Percentiles rank a stretch among this genome's conserved stretches.
Evolutionary conservation across 2,888 invertebrate genomes (phyloP).

Genomic region (Drosophila imparisetae): DNA sequence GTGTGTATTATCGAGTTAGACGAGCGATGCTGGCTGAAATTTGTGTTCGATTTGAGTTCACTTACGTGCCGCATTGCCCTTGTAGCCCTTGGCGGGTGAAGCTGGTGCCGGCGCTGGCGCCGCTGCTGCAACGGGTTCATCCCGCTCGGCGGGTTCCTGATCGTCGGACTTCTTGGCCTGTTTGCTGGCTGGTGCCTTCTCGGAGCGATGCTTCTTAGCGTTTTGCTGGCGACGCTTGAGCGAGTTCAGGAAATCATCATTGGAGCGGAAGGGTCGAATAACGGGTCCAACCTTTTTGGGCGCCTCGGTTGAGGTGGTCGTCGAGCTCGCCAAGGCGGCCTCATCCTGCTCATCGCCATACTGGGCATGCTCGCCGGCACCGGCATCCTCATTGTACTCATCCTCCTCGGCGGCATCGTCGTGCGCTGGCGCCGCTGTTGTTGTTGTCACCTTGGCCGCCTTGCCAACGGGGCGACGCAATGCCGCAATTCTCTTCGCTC

Average conservation of each 20-base stretch:
- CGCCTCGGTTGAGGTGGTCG: slow-evolving; percentile 88
- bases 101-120: slow-evolving; percentile 76
- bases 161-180: slow-evolving; percentile 67
- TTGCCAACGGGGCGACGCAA: slow-evolving; percentile 80
- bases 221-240: slow-evolving; percentile 90
- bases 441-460: slow-evolving; percentile 77
- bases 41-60: slow-evolving; percentile 14
- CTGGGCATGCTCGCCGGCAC: slow-evolving; percentile 84
- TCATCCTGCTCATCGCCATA: slow-evolving; percentile 86
- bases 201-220: slow-evolving; percentile 87
- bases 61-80: slow-evolving; percentile 81
- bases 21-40: not conserved
- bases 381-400: slow-evolving; percentile 84
- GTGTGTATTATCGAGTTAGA: not conserved
- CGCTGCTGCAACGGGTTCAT: slow-evolving; percentile 64
- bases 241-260: slow-evolving; percentile 90
- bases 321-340: slow-evolving; percentile 77
- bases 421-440: slow-evolving; percentile 75
- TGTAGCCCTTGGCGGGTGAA: slow-evolving; percentile 77
- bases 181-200: slow-evolving; percentile 78
- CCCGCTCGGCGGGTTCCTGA: slow-evolving; percentile 60
- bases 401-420: slow-evolving; percentile 83
- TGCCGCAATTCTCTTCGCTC: slow-evolving; percentile 76
- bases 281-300: slow-evolving; percentile 88
- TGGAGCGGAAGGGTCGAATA: slow-evolving; percentile 91